Evolutionary conservation across 2,797 vertebrate genomes (phyloP), one percentile per base, ranked within the genome.

Genomic region (Sebastes trivittatus): DNA sequence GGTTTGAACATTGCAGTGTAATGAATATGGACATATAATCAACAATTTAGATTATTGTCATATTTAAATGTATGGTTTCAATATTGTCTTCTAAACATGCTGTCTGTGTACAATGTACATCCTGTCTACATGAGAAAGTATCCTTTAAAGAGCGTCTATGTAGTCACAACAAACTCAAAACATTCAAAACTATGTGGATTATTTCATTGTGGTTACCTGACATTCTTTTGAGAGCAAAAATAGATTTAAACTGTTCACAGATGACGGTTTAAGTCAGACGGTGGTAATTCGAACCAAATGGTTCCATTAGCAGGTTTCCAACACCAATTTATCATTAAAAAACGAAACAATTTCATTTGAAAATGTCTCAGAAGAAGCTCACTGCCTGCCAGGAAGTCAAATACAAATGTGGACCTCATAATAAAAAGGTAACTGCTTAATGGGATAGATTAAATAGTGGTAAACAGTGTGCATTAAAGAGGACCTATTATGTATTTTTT

Each of bases 151-250:
- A 72, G 6, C 9, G 7, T 20, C 0, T 10, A 25, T 1, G 11
- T 67, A 22, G 32, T 66, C 4, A 54, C 74, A 66, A 75, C 64
- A 66, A 82, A 56, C 29, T 6, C 4, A 23, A 60, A 61, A 74
- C 22, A 65, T 42, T 64, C 11, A 27, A 60, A 59, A 56, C 61
- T 46, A 32, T 30, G 16, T 54, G 8, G 25, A 75, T 69, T 27
- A 59, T 71, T 81, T 69, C 11, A 78, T 22, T 78, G 78, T 32
- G 72, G 72, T 66, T 66, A 60, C 61, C 42, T 61, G 74, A 66
- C 71, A 69, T 69, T 78, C 1, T 42, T 84, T 18, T 20, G n/a
- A 71, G 59, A 49, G 42, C 8, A 72, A 59, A 79, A 77, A 77
- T 11, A 64, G 65, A 72, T 36, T 72, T 67, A 25, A 63, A 75